Evolutionary conservation across 2,888 invertebrate genomes (phyloP), one percentile per base, ranked within the genome.

Genomic region (Xylota sylvarum): DNA sequence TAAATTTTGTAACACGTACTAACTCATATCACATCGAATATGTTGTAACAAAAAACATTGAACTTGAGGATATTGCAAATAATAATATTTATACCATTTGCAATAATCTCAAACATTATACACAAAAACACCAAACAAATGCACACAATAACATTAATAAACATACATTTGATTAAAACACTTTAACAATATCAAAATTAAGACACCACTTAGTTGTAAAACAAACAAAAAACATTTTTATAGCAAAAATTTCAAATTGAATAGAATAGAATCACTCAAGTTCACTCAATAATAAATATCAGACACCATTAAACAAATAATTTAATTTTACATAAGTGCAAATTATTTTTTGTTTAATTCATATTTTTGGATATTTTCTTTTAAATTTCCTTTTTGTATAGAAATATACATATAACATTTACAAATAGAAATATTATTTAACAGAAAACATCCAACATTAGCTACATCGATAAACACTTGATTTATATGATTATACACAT

Each of bases 81-180:
- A 17, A 10, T 10, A n/a, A n/a, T 46, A 10, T 14, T 5, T 14
- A 32, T 14, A 65, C 40, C 19, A 43, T 70, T 86, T 72, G 48
- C 37, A 76, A 77, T 6, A 73, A 73, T 9, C 67, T 56, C 52
- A 27, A 72, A 56, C 56, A 27, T 48, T 50, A 73, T 40, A 43
- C 19, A 69, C 12, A 72, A 7, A 86, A 60, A 77, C 81, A 85
- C 43, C 76, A 58, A 85, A 81, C 65, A 81, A 77, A 77, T 67
- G 67, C 65, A 81, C 70, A 86, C 77, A 72, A 55, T 35, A 62
- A 81, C 81, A 77, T 77, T 60, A 14, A 81, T 76, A 56, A 74
- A 85, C 48, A 64, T 30, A 65, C 37, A 69, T 55, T 52, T 46
- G 35, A 35, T 43, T 58, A 58, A n/a, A 58, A 48, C 37, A 55